These are phyloP conservation scores for Coremacera marginata DNA, from an alignment of 2,888 invertebrate genomes.

Conservation along the genomic window DNA sequence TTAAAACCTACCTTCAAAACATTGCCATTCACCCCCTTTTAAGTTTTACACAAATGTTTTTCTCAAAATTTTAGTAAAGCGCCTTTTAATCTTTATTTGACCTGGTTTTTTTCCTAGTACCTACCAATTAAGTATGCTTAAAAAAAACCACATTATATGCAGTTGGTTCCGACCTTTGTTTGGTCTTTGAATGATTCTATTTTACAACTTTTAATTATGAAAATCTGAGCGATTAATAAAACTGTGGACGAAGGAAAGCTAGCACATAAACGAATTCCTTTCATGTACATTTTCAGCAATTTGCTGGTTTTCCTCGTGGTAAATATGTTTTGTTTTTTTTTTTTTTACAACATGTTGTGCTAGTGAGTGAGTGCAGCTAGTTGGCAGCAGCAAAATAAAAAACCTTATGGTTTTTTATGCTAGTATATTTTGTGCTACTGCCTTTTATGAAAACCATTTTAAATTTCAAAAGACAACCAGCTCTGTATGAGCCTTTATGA, in stretches of 20 bases:
- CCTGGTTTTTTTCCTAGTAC: too few relatives aligned
- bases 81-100: too few relatives aligned
- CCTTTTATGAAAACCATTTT: neutral
- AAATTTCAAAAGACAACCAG: neutral
- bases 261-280: neutral
- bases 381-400: too few relatives aligned
- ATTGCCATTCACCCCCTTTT: too few relatives aligned
- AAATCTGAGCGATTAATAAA: slow-evolving; percentile 37
- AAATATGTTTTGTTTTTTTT: neutral
- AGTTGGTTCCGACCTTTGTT: too few relatives aligned
- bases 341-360: neutral
- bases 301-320: slow-evolving; percentile 1
- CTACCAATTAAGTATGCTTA: too few relatives aligned
- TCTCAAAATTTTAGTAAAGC: too few relatives aligned
- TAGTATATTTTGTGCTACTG: neutral
- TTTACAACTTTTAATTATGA: slow-evolving; percentile 27
- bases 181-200: neutral
- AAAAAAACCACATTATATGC: too few relatives aligned
- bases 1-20: too few relatives aligned
- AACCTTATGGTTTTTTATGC: neutral
- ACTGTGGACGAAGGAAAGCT: slow-evolving; percentile 10
- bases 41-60: too few relatives aligned
- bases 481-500: neutral
- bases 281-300: slow-evolving; percentile 12
- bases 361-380: too few relatives aligned